A percentile compares a stretch with the other conserved stretches of the same genome.
These are phyloP conservation scores for Ceratoteleas bidentatus DNA, from an alignment of 1,140 invertebrate genomes.

Conservation along the genomic window DNA sequence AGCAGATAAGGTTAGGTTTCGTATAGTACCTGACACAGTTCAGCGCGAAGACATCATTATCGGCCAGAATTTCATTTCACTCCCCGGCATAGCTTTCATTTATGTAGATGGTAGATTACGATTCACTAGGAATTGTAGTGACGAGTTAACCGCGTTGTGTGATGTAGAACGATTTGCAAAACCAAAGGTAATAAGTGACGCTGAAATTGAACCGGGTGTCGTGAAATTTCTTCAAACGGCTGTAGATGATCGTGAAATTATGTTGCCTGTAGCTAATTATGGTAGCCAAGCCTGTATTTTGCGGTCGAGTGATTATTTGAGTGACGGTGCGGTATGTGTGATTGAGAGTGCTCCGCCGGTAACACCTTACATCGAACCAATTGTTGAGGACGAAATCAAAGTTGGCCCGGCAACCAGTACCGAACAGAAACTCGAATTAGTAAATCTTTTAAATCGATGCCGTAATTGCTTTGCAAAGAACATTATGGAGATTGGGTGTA, in stretches of 20 bases:
- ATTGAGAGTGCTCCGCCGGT: background rate
- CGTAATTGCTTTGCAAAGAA: slow-evolving; percentile 41
- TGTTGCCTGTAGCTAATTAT: slow-evolving; percentile 22
- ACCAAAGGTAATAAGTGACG: background rate
- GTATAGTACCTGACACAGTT: slow-evolving; percentile 40
- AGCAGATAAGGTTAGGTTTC: background rate
- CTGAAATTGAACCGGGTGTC: slow-evolving; percentile 2
- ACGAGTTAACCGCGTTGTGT: background rate
- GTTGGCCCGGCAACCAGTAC: background rate
- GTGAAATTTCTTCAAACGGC: slow-evolving; percentile 30
- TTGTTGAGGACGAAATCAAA: slow-evolving; percentile 12
- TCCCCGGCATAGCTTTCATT: slow-evolving; percentile 16
- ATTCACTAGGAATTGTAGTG: background rate
- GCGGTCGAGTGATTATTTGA: background rate
- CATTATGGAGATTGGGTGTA: slow-evolving; percentile 36
- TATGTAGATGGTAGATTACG: background rate
- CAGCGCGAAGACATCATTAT: slow-evolving; percentile 21
- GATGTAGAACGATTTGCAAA: slow-evolving; percentile 5
- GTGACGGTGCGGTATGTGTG: background rate
- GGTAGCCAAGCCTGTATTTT: background rate
- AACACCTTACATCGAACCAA: background rate
- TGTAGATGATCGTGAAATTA: slow-evolving; percentile 2
- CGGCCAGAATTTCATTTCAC: slow-evolving; percentile 12
- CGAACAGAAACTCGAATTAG: slow-evolving; percentile 18
- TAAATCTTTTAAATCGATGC: slow-evolving; percentile 24